Conservation (phyloP, 2,888 invertebrate genomes). For the Alentia gelatinosa region DNA sequence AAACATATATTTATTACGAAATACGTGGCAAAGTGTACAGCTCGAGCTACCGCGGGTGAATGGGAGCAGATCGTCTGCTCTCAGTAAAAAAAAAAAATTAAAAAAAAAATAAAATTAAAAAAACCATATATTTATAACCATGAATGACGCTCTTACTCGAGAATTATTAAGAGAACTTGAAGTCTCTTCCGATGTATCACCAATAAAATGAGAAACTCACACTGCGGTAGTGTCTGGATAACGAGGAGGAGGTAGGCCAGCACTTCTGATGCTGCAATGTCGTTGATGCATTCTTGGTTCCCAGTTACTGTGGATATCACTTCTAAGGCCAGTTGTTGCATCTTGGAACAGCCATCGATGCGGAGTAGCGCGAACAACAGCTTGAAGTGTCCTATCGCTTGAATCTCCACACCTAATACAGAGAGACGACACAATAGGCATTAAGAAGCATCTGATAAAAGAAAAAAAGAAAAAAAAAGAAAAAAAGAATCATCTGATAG, state of each 20-base stretch:
- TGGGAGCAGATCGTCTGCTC: too few relatives aligned
- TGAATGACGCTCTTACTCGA: background rate
- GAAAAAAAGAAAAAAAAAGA: too few relatives aligned
- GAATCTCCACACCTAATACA: constrained; percentile 91
- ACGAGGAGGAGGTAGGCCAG: constrained; percentile 87
- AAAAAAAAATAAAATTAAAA: too few relatives aligned
- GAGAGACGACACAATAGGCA: constrained; percentile 33
- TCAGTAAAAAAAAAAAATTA: too few relatives aligned
- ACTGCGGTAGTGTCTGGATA: constrained; percentile 80
- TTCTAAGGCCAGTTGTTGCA: constrained; percentile 89
- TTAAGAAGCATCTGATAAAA: too few relatives aligned
- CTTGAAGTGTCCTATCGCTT: constrained; percentile 97
- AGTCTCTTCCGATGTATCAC: background rate
- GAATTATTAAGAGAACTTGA: background rate
- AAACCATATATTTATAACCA: background rate
- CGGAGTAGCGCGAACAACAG: constrained; percentile 91
- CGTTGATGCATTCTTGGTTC: constrained; percentile 96
- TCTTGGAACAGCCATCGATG: constrained; percentile 83
- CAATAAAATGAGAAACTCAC: constrained; percentile 68
- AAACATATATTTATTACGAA: too few relatives aligned
- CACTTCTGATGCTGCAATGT: constrained; percentile 93
- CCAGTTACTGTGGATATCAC: constrained; percentile 87
- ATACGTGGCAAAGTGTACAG: too few relatives aligned
- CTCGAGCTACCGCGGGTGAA: too few relatives aligned
- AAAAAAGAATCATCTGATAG: too few relatives aligned